Evolutionary conservation across 2,797 vertebrate species (phyloP), one percentile per base, ranked within the genome.

Genomic region (Acanthopagrus latus): DNA sequence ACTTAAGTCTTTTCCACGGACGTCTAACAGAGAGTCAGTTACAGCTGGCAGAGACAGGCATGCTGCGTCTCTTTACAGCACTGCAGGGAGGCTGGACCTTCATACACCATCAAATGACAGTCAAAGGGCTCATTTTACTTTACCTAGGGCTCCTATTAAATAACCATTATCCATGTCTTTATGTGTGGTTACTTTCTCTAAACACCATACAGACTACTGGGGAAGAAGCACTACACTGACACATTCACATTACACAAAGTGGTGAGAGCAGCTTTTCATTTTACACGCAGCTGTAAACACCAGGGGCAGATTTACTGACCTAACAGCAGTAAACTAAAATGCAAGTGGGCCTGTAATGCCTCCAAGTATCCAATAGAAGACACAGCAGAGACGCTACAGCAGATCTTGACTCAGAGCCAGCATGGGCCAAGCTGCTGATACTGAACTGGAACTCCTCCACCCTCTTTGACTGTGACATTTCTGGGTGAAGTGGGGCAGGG

Each of bases 301-400:
- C 0, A 11, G 10, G 55, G 47, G 13, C 55, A 68, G 23, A 79
- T 75, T 88, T 29, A 84, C 56, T 71, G 71, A 79, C 17, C 21
- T 59, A 3, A 48, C 18, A 75, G 77, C 77, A 76, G 71, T 86
- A 60, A 78, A 72, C 73, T 3, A 44, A 80, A 60, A 18, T 0
- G 1, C 33, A 17, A n/a, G 17, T 63, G 58, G 48, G 38, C 59
- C 14, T 55, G 51, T 56, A 67, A 52, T 13, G 54, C 23, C 44
- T 21, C 27, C 27, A 3, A 38, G 55, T 21, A 17, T 23, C 7
- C 20, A 41, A 52, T 16, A 3, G 33, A 1, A n/a, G 46, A 68
- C 67, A 56, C 68, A 78, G 38, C 51, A 6, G 74, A 81, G 57
- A 69, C 57, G 8, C 57, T 16, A 71, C 12, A 59, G 57, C 55